phyloP scores from a whole-genome alignment of 2,888 invertebrate genomes.

The Sylvicola cinctus region DNA sequence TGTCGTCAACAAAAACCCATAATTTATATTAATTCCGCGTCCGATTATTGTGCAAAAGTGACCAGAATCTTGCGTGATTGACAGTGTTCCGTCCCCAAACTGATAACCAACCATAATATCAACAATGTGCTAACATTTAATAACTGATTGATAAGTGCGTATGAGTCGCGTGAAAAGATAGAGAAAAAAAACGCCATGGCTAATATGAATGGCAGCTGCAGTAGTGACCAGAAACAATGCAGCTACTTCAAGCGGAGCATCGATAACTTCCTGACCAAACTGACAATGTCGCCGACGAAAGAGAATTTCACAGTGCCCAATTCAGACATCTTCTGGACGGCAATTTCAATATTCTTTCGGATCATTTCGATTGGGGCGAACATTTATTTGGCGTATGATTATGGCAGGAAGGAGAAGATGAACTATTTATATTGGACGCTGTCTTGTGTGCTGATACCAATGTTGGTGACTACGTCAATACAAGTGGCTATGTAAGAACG shows the following conservation, averaged over 20 bases:
- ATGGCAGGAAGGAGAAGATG: conserved; percentile 12
- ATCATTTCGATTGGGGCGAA: conserved; percentile 13
- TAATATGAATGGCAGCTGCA: too few relatives aligned
- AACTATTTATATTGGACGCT: conserved; percentile 16
- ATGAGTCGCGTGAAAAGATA: too few relatives aligned
- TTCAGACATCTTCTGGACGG: conserved; percentile 13
- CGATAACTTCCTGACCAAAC: not conserved
- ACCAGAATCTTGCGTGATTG: too few relatives aligned
- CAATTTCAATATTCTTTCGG: conserved; percentile 14
- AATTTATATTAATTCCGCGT: too few relatives aligned
- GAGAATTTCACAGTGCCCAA: conserved; percentile 9
- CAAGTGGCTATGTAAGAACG: conserved; percentile 16
- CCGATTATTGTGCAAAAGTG: too few relatives aligned
- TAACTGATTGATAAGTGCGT: too few relatives aligned
- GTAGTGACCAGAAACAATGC: too few relatives aligned
- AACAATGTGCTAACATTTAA: too few relatives aligned
- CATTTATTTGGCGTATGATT: conserved; percentile 13
- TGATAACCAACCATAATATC: too few relatives aligned
- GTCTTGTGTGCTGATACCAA: conserved; percentile 15
- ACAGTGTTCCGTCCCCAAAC: too few relatives aligned
- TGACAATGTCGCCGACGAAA: conserved; percentile 2
- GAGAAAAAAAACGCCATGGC: too few relatives aligned
- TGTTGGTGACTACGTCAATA: conserved; percentile 15
- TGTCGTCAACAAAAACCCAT: too few relatives aligned
- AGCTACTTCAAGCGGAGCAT: not conserved